Conservation (phyloP, 2,797 vertebrate genomes). For the Coregonus suidteri region DNA sequence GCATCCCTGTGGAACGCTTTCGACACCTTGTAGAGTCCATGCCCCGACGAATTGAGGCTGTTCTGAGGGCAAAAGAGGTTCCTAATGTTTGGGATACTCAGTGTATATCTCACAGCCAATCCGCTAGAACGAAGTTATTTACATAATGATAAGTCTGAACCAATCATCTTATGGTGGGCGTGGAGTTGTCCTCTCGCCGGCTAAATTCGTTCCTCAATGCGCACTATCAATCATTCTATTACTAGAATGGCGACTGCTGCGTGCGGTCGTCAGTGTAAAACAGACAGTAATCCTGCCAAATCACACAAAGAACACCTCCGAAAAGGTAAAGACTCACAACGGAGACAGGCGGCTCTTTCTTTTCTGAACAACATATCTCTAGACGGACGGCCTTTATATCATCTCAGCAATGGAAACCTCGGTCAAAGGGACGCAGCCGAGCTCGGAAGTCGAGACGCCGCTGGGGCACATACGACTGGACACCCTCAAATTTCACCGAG, state of each 20-base stretch:
- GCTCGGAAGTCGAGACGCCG: constrained; percentile 49
- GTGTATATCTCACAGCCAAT: constrained; percentile 47
- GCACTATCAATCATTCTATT: constrained; percentile 31
- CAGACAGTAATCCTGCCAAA: constrained; percentile 55
- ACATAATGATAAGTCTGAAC: constrained; percentile 27
- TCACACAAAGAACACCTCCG: constrained; percentile 65
- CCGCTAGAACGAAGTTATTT: constrained; percentile 19
- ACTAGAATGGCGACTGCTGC: constrained; percentile 84
- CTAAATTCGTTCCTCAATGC: constrained; percentile 22
- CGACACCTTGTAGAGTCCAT: too few species aligned
- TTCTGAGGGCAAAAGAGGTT: too few species aligned
- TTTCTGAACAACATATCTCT: constrained; percentile 93
- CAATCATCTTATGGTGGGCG: constrained; percentile 59
- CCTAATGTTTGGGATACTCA: too few species aligned
- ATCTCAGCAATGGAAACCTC: constrained; percentile 61
- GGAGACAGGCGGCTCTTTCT: constrained; percentile 88
- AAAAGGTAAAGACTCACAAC: constrained; percentile 80
- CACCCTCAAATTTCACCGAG: constrained; percentile 40
- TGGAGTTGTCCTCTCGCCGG: constrained; percentile 11
- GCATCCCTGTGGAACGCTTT: too few species aligned
- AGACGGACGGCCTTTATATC: constrained; percentile 83
- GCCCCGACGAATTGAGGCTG: too few species aligned
- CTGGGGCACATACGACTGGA: constrained; percentile 38
- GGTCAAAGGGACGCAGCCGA: constrained; percentile 59
- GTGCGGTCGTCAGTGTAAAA: constrained; percentile 66